Percentiles rank a stretch among this genome's conserved stretches.
These are phyloP conservation scores for Toxotes lorentzi DNA, from an alignment of 2,797 vertebrate genomes.

Conservation along the genomic window DNA sequence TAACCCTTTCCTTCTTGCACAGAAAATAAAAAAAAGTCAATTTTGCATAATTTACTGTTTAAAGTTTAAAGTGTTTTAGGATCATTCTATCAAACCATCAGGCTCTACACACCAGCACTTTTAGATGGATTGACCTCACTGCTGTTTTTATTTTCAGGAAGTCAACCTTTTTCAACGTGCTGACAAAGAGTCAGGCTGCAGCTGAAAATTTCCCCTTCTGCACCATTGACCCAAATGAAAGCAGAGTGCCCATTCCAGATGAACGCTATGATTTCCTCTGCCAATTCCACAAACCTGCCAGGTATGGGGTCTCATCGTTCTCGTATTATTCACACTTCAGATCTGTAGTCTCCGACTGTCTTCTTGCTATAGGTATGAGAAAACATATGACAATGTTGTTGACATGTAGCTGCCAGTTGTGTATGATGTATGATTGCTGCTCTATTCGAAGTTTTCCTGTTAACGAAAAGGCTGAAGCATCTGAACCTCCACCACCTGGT, in stretches of 20 bases:
- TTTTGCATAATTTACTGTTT: slow-evolving; percentile 53
- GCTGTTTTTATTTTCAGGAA: slow-evolving; percentile 90
- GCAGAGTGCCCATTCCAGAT: slow-evolving; percentile 95
- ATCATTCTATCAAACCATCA: slow-evolving; percentile 43
- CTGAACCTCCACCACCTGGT: slow-evolving; percentile 54
- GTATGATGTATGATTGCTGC: slow-evolving; percentile 61
- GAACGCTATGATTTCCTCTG: slow-evolving; percentile 95
- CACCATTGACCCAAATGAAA: slow-evolving; percentile 98
- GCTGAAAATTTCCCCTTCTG: slow-evolving; percentile 98
- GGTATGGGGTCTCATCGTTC: slow-evolving; percentile 87
- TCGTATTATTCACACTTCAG: slow-evolving; percentile 79
- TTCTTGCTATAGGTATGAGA: slow-evolving; percentile 62
- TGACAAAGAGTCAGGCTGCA: slow-evolving; percentile 94
- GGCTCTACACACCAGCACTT: slow-evolving; percentile 51
- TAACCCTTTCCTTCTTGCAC: slow-evolving; percentile 48
- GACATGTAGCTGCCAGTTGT: slow-evolving; percentile 66
- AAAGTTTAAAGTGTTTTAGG: slow-evolving; percentile 37
- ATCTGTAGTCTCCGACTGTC: slow-evolving; percentile 58
- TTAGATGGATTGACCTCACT: slow-evolving; percentile 71
- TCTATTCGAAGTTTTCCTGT: slow-evolving; percentile 40
- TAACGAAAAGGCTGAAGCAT: slow-evolving; percentile 46
- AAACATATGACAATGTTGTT: slow-evolving; percentile 70
- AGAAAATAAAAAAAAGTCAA: slow-evolving; percentile 35
- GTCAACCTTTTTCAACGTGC: slow-evolving; percentile 95
- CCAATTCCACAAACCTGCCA: slow-evolving; percentile 93